Conservation (phyloP, 2,797 vertebrate genomes). For the Schizopygopsis malacanthus region DNA sequence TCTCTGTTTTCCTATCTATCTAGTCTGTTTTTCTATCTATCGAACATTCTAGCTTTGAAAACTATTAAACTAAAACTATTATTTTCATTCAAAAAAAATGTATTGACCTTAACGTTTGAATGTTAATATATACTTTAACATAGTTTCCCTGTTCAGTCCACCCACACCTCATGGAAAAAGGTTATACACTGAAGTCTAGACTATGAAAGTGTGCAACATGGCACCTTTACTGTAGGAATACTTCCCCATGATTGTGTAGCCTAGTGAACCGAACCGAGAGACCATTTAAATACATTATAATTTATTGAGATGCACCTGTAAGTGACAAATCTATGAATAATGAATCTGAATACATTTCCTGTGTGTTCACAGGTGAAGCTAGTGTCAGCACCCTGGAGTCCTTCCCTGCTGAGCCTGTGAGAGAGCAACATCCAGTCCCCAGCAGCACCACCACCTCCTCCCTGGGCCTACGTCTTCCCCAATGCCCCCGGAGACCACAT, state of each 20-base stretch:
- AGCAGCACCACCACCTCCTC: slow-evolving; percentile 82
- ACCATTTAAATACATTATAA: no score
- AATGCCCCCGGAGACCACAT: slow-evolving; percentile 86
- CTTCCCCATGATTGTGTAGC: no score
- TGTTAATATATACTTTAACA: neutral
- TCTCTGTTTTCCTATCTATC: neutral
- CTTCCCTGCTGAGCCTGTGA: slow-evolving; percentile 76
- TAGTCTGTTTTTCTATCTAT: neutral
- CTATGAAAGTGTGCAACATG: neutral
- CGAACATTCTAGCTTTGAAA: neutral
- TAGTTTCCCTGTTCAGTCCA: neutral
- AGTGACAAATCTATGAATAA: neutral
- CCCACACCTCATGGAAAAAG: neutral
- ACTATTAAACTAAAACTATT: neutral
- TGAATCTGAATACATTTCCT: neutral
- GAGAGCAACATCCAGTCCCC: slow-evolving; percentile 77
- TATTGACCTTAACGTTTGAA: neutral
- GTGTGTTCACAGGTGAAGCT: slow-evolving; percentile 79
- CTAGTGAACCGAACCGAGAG: no score
- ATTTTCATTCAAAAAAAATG: neutral
- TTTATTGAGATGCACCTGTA: no score
- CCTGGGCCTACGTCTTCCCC: slow-evolving; percentile 80
- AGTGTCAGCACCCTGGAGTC: slow-evolving; percentile 77
- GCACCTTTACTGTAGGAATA: neutral
- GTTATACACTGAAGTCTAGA: neutral